phyloP scores from a whole-genome alignment of 1,140 invertebrate genomes.

The Lamellibrachia luymesi region DNA sequence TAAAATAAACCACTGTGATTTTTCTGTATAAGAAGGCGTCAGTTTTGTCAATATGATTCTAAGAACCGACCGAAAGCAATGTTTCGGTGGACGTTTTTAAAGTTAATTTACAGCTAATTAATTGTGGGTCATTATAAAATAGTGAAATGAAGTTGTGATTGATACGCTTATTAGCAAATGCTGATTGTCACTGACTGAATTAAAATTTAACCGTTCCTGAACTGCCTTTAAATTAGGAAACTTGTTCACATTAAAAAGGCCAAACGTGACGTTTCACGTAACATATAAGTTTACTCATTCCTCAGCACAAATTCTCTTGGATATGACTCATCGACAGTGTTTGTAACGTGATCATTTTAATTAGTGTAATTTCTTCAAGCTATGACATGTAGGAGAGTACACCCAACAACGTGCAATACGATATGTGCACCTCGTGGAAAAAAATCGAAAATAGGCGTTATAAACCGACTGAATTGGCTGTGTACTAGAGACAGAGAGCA shows the following conservation, averaged over 20 bases:
- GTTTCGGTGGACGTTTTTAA: not conserved
- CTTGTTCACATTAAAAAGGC: not conserved
- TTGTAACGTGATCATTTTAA: not conserved
- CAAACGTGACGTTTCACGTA: not conserved
- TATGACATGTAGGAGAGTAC: not conserved
- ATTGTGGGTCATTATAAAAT: not conserved
- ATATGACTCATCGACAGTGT: not conserved
- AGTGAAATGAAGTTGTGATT: not conserved
- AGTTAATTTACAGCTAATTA: not conserved
- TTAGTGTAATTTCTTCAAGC: not conserved
- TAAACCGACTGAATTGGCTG: not conserved
- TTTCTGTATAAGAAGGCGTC: not conserved
- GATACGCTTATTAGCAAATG: not conserved
- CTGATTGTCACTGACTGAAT: not conserved
- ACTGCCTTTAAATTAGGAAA: not conserved
- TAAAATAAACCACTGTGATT: slow-evolving; percentile 1
- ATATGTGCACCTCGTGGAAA: not conserved
- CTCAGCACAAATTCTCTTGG: not conserved
- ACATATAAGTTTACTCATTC: not conserved
- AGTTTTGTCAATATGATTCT: not conserved
- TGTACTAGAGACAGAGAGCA: not conserved
- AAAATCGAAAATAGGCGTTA: not conserved
- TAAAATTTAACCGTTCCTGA: not conserved
- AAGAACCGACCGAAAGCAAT: not conserved
- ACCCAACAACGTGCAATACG: not conserved